Percentiles rank a stretch among this genome's conserved stretches.
Evolutionary conservation across 2,888 invertebrate genomes (phyloP).

Genomic region (Muscina levida): DNA sequence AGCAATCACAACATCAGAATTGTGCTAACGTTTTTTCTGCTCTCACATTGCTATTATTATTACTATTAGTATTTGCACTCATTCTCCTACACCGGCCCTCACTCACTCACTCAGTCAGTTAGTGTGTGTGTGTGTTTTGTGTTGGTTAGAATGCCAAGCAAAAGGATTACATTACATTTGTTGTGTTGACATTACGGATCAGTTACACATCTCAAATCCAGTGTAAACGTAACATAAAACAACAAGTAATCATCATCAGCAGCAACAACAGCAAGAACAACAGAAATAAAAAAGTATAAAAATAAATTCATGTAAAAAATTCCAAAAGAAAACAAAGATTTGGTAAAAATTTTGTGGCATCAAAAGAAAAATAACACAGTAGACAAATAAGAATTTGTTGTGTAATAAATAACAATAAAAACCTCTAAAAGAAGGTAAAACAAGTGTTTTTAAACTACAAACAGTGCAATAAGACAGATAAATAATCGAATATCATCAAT

Average conservation of each 20-base stretch:
- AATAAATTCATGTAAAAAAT: no score
- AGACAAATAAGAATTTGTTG: slow-evolving; percentile 28
- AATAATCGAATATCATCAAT: slow-evolving; percentile 67
- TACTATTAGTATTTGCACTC: no score
- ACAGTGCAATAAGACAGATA: slow-evolving; percentile 32
- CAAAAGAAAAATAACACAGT: not conserved
- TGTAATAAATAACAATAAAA: no score
- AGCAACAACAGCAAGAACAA: slow-evolving; percentile 7
- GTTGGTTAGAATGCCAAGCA: slow-evolving; percentile 1
- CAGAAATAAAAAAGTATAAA: no score
- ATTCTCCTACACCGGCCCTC: no score
- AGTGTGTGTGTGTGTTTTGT: slow-evolving; percentile 28
- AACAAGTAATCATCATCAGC: not conserved
- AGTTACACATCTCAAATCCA: not conserved
- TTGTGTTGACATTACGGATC: slow-evolving; percentile 35
- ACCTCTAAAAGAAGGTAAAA: not conserved
- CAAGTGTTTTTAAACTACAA: slow-evolving; percentile 10
- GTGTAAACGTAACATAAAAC: not conserved
- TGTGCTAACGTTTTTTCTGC: not conserved
- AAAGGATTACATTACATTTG: slow-evolving; percentile 39
- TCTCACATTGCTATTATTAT: slow-evolving; percentile 2
- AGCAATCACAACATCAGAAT: not conserved
- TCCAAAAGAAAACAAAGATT: not conserved
- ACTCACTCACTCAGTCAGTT: no score
- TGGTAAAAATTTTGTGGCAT: not conserved